Base-by-base conservation (phyloP, 2,797 vertebrate genomes). In the Anolis apletophallus region DNA sequence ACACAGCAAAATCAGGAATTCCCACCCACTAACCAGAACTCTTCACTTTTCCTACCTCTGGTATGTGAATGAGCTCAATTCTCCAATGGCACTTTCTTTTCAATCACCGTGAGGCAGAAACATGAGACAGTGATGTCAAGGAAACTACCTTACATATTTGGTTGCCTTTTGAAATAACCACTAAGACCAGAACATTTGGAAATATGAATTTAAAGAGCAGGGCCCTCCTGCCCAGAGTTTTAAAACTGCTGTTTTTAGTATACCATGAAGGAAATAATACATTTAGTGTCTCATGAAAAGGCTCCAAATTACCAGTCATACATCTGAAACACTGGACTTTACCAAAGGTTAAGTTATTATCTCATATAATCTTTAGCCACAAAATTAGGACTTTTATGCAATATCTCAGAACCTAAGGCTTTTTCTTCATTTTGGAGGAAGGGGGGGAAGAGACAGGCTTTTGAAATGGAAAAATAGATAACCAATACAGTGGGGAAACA, bases 311-410 rank as follows among this genome's bases (percentile, higher is more conserved):
- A 57, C 10, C 26, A 54, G 10, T 61, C 75, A 77, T 77, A 50
- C 46, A 64, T 34, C 73, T 68, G 32, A 85, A 83, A 68, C 50
- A 36, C 75, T 29, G 46, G 13, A 84, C 12, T 74, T 83, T 61
- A 32, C 12, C 23, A 69, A 57, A 55, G 23, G 64, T 40, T 69
- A 78, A 26, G 57, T 57, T 77, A 77, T 77, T 68, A 71, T 59
- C 34, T 59, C 55, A n/a, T 59, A 74, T n/a, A 69, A 78, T 54
- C 23, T 78, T 69, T n/a, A 10, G 32, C 3, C 21, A n/a, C 50
- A 77, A 29, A 78, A 10, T 23, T 32, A 71, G 64, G 2, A 78
- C 1, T 54, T 29, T 23, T 36, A 12, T 67, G 59, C 14, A 3
- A 46, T 50, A 21, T 84, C 50, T 85, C 72, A 74, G 73, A 23